Percentiles rank a stretch among this genome's conserved stretches.
Evolutionary conservation across 2,888 invertebrate species (phyloP).

Genomic region (Eristalis intricaria): DNA sequence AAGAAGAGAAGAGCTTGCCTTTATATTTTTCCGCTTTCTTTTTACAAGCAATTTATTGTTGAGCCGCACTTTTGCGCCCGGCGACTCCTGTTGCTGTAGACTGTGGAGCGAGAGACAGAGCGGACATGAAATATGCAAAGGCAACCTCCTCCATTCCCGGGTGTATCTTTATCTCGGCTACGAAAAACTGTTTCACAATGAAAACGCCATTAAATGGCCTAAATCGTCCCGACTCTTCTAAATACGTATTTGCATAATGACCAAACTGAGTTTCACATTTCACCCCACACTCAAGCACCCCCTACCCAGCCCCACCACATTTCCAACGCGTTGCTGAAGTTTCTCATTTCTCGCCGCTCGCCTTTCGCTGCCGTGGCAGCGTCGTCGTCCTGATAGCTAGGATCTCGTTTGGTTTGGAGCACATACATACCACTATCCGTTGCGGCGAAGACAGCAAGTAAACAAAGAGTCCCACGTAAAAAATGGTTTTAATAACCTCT

Average conservation of each 20-base stretch:
- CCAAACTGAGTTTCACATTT: slow-evolving; percentile 47
- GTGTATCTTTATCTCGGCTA: slow-evolving; percentile 60
- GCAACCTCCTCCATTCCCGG: slow-evolving; percentile 35
- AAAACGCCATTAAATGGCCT: slow-evolving; percentile 64
- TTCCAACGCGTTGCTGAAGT: neutral
- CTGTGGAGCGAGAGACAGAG: neutral
- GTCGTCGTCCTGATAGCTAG: neutral
- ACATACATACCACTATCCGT: slow-evolving; percentile 37
- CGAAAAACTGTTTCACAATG: slow-evolving; percentile 65
- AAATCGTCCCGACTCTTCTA: slow-evolving; percentile 14
- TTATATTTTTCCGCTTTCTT: slow-evolving; percentile 47
- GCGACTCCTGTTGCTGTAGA: slow-evolving; percentile 64
- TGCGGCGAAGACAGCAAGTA: slow-evolving; percentile 19
- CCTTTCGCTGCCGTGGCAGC: neutral
- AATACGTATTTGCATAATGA: slow-evolving; percentile 64
- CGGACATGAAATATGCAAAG: slow-evolving; percentile 60
- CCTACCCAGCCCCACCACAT: neutral
- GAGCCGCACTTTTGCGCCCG: slow-evolving; percentile 43
- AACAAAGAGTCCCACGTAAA: slow-evolving; percentile 56
- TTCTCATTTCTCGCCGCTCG: neutral
- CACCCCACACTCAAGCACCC: neutral
- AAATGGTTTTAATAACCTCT: slow-evolving; percentile 70
- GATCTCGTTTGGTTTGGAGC: slow-evolving; percentile 17
- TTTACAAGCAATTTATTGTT: slow-evolving; percentile 69
- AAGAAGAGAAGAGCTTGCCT: slow-evolving; percentile 49